phyloP scores from a whole-genome alignment of 2,113 vertebrate genomes.

The Mustelus asterias region DNA sequence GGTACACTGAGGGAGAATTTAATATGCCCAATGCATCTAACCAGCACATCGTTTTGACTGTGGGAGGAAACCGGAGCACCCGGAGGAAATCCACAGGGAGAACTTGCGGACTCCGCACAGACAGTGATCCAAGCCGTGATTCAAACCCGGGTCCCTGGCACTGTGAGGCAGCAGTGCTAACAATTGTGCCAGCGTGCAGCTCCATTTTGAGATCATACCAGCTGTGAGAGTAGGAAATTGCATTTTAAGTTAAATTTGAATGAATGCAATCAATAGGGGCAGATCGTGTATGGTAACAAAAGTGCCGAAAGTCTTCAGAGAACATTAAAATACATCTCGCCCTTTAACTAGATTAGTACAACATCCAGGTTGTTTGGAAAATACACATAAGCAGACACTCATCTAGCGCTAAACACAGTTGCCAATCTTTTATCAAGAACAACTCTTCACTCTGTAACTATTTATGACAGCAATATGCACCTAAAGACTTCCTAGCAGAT shows the following conservation, averaged over 20 bases:
- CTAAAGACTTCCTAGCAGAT: neutral
- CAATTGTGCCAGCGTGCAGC: too few relatives aligned
- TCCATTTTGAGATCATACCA: neutral
- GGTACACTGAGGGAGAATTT: too few relatives aligned
- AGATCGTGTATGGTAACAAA: neutral
- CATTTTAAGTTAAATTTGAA: neutral
- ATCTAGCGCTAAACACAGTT: neutral
- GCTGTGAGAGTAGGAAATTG: neutral
- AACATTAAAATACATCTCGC: neutral
- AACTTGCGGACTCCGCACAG: too few relatives aligned
- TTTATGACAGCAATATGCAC: constrained; percentile 1
- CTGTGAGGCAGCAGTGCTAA: too few relatives aligned
- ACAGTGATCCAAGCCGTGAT: too few relatives aligned
- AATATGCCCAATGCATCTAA: too few relatives aligned
- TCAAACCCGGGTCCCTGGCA: too few relatives aligned
- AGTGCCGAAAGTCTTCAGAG: neutral
- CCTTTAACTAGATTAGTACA: neutral
- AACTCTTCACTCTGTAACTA: neutral
- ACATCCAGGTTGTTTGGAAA: neutral
- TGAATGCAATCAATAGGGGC: neutral
- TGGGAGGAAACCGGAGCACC: too few relatives aligned
- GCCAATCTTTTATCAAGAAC: neutral
- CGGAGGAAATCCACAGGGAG: too few relatives aligned
- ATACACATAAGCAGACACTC: neutral
- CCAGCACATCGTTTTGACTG: too few relatives aligned